These are phyloP conservation scores for Caenorhabditis drosophilae DNA, from an alignment of 2,888 invertebrate genomes.

Conservation along the genomic window DNA sequence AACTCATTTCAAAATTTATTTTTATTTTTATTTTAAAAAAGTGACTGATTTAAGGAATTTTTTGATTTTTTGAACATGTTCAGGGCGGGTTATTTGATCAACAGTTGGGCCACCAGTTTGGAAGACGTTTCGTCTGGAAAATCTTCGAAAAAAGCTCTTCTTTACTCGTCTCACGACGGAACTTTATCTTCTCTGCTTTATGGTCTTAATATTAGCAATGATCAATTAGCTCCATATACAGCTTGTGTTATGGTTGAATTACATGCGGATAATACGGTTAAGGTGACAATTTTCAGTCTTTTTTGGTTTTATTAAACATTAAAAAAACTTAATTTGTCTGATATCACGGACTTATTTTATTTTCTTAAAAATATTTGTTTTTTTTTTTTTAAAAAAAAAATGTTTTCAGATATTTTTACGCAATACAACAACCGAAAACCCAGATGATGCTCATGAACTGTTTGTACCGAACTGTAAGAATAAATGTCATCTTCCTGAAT, in stretches of 20 bases:
- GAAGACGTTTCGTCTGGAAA: conserved; percentile 13
- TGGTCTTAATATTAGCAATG: conserved; percentile 36
- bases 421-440: conserved; percentile 34
- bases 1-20: too few species aligned
- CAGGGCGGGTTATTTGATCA: conserved; percentile 36
- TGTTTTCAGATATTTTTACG: conserved; percentile 27
- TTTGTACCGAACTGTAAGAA: conserved; percentile 27
- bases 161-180: conserved; percentile 40
- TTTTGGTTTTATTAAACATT: too few species aligned
- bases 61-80: too few species aligned
- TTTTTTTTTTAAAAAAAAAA: too few species aligned
- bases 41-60: too few species aligned
- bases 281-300: too few species aligned
- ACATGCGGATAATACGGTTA: conserved; percentile 28
- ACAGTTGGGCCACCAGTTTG: conserved; percentile 27
- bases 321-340: too few species aligned
- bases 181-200: conserved; percentile 30
- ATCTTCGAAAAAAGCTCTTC: conserved; percentile 22
- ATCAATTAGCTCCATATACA: conserved; percentile 39
- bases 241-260: conserved; percentile 39
- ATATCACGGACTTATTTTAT: too few species aligned
- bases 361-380: too few species aligned
- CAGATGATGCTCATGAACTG: conserved; percentile 28
- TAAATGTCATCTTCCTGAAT: conserved; percentile 29
- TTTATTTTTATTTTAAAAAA: too few species aligned